These are phyloP conservation scores for Solenopsis fugax DNA, from an alignment of 1,140 invertebrate species.

Conservation along the genomic window DNA sequence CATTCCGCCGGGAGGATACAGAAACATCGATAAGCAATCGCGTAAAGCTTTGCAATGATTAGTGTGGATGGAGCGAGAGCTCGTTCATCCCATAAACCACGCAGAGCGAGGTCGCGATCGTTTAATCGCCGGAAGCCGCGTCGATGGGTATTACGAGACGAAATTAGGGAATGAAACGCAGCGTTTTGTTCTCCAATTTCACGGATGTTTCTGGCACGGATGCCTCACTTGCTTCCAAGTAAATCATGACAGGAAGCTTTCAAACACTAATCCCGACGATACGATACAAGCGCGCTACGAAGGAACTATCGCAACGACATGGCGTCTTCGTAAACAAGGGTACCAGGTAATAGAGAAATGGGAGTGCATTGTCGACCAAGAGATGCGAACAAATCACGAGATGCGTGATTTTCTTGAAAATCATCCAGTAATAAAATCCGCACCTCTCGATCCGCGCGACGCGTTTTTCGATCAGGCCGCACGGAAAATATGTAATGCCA, in stretches of 20 bases:
- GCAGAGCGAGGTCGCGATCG: not conserved
- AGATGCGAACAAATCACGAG: not conserved
- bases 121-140: not conserved
- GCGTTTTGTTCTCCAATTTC: not conserved
- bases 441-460: not conserved
- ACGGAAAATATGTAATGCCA: too few relatives aligned
- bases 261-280: not conserved
- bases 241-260: not conserved
- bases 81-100: not conserved
- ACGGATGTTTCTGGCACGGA: not conserved
- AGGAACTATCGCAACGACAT: not conserved
- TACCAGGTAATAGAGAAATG: not conserved
- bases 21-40: not conserved
- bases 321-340: not conserved
- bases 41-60: not conserved
- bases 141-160: not conserved
- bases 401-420: not conserved
- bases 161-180: not conserved
- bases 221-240: not conserved
- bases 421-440: not conserved
- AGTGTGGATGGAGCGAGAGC: not conserved
- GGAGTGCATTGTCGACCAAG: not conserved
- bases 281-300: not conserved
- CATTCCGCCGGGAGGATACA: not conserved
- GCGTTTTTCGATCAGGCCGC: not conserved